phyloP scores from a whole-genome alignment of 2,113 vertebrate genomes.

The Sclerurus mexicanus region DNA sequence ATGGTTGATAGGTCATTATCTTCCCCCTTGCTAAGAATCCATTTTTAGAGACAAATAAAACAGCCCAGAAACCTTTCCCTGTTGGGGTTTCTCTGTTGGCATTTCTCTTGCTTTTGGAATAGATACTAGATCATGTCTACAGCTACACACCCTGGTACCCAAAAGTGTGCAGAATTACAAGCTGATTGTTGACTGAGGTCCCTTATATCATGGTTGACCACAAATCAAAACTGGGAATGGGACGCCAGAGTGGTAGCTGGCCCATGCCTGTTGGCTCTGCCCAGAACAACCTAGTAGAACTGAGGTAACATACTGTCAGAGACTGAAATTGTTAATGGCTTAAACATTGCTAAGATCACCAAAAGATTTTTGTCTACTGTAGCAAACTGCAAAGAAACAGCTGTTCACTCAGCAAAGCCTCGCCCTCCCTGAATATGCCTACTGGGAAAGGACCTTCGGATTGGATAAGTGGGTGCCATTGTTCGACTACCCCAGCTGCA shows the following conservation, averaged over 20 bases:
- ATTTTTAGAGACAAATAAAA: not conserved
- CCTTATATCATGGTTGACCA: not conserved
- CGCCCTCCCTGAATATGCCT: too few relatives aligned
- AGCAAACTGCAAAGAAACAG: too few relatives aligned
- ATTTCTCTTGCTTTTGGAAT: not conserved
- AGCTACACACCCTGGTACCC: not conserved
- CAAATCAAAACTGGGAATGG: not conserved
- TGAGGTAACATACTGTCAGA: not conserved
- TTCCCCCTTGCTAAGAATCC: not conserved
- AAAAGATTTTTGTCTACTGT: too few relatives aligned
- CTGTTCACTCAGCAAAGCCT: too few relatives aligned
- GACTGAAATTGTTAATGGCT: too few relatives aligned
- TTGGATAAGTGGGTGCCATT: too few relatives aligned
- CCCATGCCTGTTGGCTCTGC: accelerated
- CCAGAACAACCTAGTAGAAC: not conserved
- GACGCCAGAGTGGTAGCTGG: not conserved
- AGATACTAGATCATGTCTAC: not conserved
- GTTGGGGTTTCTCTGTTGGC: too few relatives aligned
- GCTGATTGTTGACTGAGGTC: not conserved
- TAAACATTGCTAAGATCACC: too few relatives aligned
- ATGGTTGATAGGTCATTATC: not conserved
- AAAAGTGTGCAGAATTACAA: not conserved
- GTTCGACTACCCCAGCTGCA: too few relatives aligned
- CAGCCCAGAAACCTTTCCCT: not conserved
- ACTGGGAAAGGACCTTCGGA: too few relatives aligned